Evolutionary conservation across 2,888 invertebrate genomes (phyloP), one percentile per base, ranked within the genome.

Genomic region (Acanthoscelides obtectus): DNA sequence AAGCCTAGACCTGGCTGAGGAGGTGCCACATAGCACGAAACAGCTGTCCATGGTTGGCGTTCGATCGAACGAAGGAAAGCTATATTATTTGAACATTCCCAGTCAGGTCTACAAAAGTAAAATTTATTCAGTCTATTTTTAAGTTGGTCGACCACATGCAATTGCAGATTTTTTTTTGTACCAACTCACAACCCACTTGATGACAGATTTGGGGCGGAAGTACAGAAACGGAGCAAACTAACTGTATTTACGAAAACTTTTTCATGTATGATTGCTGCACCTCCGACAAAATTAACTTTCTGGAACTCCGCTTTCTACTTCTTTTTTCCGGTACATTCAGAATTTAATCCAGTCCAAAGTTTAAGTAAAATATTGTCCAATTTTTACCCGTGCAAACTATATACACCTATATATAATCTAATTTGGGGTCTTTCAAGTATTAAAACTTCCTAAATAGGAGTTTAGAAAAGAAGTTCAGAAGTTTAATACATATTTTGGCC

Each of bases 401-500:
- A 69, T 70, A 20, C 67, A 71, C 64, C 64, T 67, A 69, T 70
- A 70, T 74, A 64, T 73, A 73, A 71, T 70, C 69, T 74, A 70
- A 73, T 70, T 45, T 45, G 45, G 45, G 45, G 45, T 45, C 45
- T 45, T 45, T 45, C 45, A 12, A 73, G 73, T 71, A 72, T 73
- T 74, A 69, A 74, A 75, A 75, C 74, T 75, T 73, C 70, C 72
- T 70, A 72, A 75, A 74, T 74, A 74, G 71, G 71, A 71, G 73
- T 74, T 75, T 71, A 74, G 73, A 74, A 74, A 71, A 75, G 74
- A 73, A 73, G 73, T 75, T 74, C 72, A 72, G 71, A 72, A 75
- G 71, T 75, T 74, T 75, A 74, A 75, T 75, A 74, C 72, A 75
- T 75, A 74, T 74, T 72, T 76, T 73, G 77, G 74, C 70, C 77